Conservation (phyloP, 2,797 vertebrate species). For the Clarias platycephalus region DNA sequence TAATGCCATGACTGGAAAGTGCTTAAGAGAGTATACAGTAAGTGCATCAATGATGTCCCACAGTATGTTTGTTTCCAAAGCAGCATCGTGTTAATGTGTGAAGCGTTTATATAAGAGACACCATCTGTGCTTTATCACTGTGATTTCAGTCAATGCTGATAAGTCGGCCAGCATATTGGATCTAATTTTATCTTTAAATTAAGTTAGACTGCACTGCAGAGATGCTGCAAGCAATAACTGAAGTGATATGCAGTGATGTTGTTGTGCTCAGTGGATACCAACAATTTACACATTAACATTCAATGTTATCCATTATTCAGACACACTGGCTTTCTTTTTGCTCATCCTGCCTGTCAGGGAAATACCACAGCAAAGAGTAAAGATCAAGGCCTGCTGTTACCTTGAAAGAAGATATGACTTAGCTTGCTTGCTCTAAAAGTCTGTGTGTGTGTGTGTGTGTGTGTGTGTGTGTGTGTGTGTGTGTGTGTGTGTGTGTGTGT, state of each 20-base stretch:
- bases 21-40: not conserved
- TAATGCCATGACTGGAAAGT: not conserved
- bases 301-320: slow-evolving; percentile 15
- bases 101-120: not conserved
- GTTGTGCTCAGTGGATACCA: not conserved
- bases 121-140: not conserved
- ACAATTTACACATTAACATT: slow-evolving; percentile 17
- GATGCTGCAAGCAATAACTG: not conserved
- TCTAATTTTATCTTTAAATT: not conserved
- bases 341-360: slow-evolving; percentile 31
- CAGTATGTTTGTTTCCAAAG: not conserved
- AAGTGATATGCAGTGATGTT: not conserved
- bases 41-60: not conserved
- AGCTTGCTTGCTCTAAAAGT: not conserved
- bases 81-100: not conserved
- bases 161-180: not conserved
- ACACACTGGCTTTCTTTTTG: slow-evolving; percentile 4
- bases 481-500: slow-evolving; percentile 24
- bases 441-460: slow-evolving; percentile 35
- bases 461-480: slow-evolving; percentile 27
- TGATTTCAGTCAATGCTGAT: not conserved
- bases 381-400: slow-evolving; percentile 44
- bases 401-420: slow-evolving; percentile 31
- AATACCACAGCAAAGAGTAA: slow-evolving; percentile 28
- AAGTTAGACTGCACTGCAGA: not conserved